phyloP scores from a whole-genome alignment of 2,113 vertebrate genomes.

The Potamarius usumacintae region DNA sequence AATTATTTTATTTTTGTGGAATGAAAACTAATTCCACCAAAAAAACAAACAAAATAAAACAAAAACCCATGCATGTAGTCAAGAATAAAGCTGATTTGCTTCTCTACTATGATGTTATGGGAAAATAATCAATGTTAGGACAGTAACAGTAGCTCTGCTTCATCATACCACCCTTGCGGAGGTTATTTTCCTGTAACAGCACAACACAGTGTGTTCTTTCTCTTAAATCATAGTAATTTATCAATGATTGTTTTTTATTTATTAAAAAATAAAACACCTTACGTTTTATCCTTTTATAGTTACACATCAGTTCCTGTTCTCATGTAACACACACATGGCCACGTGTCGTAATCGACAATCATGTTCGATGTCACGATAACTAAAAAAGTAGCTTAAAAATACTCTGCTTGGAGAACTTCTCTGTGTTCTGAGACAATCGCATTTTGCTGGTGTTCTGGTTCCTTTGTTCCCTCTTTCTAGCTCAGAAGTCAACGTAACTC shows the following conservation, averaged over 20 bases:
- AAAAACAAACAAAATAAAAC: not conserved
- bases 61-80: not conserved
- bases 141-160: not conserved
- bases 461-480: too few relatives aligned
- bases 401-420: too few relatives aligned
- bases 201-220: not conserved
- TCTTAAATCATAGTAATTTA: not conserved
- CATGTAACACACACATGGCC: too few relatives aligned
- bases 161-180: not conserved
- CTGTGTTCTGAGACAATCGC: too few relatives aligned
- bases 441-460: too few relatives aligned
- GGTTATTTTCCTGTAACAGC: not conserved
- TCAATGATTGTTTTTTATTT: not conserved
- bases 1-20: too few relatives aligned
- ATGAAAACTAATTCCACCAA: too few relatives aligned
- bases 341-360: too few relatives aligned
- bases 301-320: not conserved
- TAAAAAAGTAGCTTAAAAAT: too few relatives aligned
- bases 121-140: not conserved
- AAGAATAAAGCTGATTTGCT: not conserved
- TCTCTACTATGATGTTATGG: not conserved
- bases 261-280: not conserved
- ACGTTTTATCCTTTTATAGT: not conserved
- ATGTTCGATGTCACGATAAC: too few relatives aligned
- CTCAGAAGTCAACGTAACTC: too few relatives aligned